Evolutionary conservation across 1,140 invertebrate species (phyloP).

Genomic region (Sesamia nonagrioides): DNA sequence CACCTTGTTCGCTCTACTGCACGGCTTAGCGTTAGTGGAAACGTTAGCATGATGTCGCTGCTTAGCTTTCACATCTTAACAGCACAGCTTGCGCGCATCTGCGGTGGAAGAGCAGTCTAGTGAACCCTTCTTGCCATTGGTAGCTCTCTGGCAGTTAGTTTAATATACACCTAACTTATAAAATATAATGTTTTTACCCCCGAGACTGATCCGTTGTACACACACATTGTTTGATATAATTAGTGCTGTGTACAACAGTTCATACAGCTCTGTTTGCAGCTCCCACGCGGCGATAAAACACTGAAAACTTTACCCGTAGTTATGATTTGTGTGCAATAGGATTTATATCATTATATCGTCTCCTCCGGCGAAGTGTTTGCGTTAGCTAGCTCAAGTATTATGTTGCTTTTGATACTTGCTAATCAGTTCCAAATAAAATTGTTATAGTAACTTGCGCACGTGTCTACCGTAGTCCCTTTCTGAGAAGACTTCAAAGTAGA

Average conservation of each 20-base stretch:
- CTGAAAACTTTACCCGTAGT: background rate
- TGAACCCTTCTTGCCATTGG: slow-evolving; percentile 2
- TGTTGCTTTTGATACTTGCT: background rate
- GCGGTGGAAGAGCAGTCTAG: no score
- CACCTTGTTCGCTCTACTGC: no score
- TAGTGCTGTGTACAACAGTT: background rate
- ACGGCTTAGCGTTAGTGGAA: no score
- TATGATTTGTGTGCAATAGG: background rate
- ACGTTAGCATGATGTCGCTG: no score
- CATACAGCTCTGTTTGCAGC: background rate
- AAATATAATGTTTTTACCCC: no score
- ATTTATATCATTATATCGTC: background rate
- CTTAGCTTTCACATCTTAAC: no score
- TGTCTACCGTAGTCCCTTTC: no score
- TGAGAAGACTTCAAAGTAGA: no score
- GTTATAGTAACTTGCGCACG: no score
- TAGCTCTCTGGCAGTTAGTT: slow-evolving; percentile 16
- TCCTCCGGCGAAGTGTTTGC: background rate
- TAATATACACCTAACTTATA: background rate
- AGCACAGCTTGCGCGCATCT: no score
- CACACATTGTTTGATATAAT: background rate
- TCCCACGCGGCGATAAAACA: background rate
- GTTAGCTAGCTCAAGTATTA: no score
- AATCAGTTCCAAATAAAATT: no score
- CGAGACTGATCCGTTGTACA: background rate